A percentile compares a stretch with the other conserved stretches of the same genome.
These are phyloP conservation scores for Vanacampus margaritifer DNA, from an alignment of 2,113 vertebrate genomes.

Conservation along the genomic window DNA sequence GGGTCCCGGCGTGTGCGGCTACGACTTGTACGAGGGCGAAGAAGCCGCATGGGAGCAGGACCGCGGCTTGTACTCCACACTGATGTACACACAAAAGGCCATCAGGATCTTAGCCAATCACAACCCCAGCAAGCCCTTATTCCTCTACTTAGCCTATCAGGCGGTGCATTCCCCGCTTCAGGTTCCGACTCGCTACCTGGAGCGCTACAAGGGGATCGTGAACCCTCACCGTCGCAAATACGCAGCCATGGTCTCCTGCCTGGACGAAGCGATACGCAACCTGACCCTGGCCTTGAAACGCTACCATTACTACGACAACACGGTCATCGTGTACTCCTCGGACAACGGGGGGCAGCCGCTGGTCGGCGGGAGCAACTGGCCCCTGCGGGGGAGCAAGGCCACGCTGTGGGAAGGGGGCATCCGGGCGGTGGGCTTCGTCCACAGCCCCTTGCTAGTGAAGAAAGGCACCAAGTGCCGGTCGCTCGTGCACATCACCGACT, in stretches of 20 bases:
- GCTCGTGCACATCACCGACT: slow-evolving; percentile 95
- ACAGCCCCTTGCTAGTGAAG: slow-evolving; percentile 86
- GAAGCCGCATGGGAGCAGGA: slow-evolving; percentile 91
- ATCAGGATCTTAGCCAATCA: slow-evolving; percentile 84
- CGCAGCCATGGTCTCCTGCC: slow-evolving; percentile 91
- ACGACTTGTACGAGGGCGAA: slow-evolving; percentile 91
- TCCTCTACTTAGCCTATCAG: slow-evolving; percentile 92
- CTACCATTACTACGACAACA: slow-evolving; percentile 90
- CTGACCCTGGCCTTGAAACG: slow-evolving; percentile 84
- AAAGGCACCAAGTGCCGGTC: slow-evolving; percentile 85
- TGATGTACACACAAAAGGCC: slow-evolving; percentile 91
- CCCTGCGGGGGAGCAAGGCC: slow-evolving; percentile 91
- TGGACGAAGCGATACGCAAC: slow-evolving; percentile 91
- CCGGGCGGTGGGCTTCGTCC: slow-evolving; percentile 91
- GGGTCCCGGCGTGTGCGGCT: slow-evolving; percentile 88
- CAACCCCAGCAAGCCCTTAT: slow-evolving; percentile 80
- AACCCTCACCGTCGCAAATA: slow-evolving; percentile 88
- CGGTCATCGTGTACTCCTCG: slow-evolving; percentile 91
- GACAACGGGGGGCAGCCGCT: slow-evolving; percentile 93
- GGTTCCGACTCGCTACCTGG: slow-evolving; percentile 86
- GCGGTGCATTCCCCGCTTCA: slow-evolving; percentile 94
- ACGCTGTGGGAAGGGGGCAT: slow-evolving; percentile 97
- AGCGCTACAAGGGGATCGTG: slow-evolving; percentile 86
- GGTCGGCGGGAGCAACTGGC: slow-evolving; percentile 94
- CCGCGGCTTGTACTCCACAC: slow-evolving; percentile 86